phyloP scores from a whole-genome alignment of 2,113 vertebrate species.

The Sebastes fasciatus region DNA sequence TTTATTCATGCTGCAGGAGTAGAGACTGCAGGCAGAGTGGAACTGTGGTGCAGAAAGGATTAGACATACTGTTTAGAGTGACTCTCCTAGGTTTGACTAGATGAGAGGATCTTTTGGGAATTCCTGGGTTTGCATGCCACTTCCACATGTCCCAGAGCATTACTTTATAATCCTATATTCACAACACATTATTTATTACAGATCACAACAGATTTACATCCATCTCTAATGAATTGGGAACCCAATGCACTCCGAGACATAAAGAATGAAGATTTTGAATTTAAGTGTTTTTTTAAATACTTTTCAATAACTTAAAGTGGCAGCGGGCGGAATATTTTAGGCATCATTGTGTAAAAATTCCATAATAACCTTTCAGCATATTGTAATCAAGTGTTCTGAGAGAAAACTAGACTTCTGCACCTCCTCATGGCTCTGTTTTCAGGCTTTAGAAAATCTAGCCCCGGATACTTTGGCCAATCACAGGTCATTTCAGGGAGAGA shows the following conservation, averaged over 20 bases:
- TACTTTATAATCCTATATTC: conserved; percentile 16
- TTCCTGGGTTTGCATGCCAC: conserved; percentile 34
- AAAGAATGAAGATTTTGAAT: neutral
- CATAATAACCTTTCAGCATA: no score
- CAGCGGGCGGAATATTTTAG: neutral
- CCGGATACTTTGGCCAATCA: no score
- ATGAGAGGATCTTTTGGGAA: conserved; percentile 32
- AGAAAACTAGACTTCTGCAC: no score
- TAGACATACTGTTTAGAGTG: conserved; percentile 46
- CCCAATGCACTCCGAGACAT: no score
- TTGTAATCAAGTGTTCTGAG: no score
- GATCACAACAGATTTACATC: neutral
- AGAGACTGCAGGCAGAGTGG: conserved; percentile 28
- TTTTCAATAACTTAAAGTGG: neutral
- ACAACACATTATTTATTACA: conserved; percentile 14
- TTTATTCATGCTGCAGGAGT: conserved; percentile 62
- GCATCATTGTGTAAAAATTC: no score
- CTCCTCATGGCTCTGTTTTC: no score
- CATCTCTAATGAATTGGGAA: conserved; percentile 1
- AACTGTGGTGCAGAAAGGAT: conserved; percentile 36
- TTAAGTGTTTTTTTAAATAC: neutral
- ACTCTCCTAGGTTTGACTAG: conserved; percentile 43
- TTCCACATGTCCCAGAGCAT: conserved; percentile 7
- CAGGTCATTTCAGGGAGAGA: no score
- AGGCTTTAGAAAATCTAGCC: no score